Conservation (phyloP, 2,888 invertebrate genomes). For the Lomographa bimaculata region DNA sequence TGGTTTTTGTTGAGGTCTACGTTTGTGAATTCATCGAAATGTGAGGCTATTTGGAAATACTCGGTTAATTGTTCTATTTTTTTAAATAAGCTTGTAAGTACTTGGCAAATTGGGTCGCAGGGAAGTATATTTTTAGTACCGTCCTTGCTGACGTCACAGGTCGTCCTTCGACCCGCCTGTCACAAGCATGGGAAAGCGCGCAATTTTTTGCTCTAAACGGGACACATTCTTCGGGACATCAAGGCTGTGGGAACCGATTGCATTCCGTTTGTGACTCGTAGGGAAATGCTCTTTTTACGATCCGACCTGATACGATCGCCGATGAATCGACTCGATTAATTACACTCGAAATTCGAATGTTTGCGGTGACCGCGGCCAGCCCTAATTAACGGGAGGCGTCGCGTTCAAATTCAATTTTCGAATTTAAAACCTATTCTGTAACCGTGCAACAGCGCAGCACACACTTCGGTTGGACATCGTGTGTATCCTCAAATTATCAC, state of each 20-base stretch:
- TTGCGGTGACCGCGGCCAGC: constrained; percentile 53
- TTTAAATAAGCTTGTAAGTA: constrained; percentile 7
- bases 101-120: constrained; percentile 4
- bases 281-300: constrained; percentile 72
- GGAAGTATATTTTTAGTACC: constrained; percentile 28
- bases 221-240: constrained; percentile 64
- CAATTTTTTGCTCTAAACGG: constrained; percentile 69
- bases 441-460: too few species aligned
- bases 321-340: constrained; percentile 73
- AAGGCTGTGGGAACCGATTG: constrained; percentile 80
- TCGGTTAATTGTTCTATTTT: constrained; percentile 49
- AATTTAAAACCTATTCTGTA: constrained; percentile 34
- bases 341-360: constrained; percentile 58
- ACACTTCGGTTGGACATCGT: too few species aligned
- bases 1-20: constrained; percentile 42
- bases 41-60: constrained; percentile 46
- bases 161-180: constrained; percentile 49
- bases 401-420: constrained; percentile 39
- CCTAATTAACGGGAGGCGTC: constrained; percentile 53
- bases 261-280: constrained; percentile 61
- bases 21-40: constrained; percentile 26
- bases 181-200: constrained; percentile 75
- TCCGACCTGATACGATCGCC: constrained; percentile 68
- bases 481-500: constrained; percentile 16
- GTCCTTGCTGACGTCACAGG: constrained; percentile 48